Percentiles rank a stretch among this genome's conserved stretches.
phyloP scores from a whole-genome alignment of 2,888 invertebrate species.

The Chloromyia formosa region DNA sequence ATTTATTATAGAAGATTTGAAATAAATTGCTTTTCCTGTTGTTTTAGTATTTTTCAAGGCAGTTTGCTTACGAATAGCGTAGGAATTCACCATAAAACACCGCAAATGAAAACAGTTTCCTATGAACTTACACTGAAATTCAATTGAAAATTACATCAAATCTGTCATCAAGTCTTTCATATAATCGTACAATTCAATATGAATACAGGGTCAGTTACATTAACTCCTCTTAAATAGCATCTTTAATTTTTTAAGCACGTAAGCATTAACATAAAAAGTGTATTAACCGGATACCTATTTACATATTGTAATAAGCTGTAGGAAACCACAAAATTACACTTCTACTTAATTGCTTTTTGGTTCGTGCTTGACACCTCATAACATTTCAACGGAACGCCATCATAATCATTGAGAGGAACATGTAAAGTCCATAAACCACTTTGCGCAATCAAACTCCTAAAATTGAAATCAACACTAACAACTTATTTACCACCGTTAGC shows the following conservation, averaged over 20 bases:
- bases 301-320: not conserved
- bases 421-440: constrained; percentile 28
- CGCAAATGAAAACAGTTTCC: too few species aligned
- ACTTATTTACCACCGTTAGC: constrained; percentile 25
- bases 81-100: too few species aligned
- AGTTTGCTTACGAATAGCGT: too few species aligned
- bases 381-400: not conserved
- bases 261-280: constrained; percentile 36
- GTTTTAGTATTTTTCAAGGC: too few species aligned
- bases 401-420: not conserved
- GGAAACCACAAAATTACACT: not conserved
- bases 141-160: too few species aligned
- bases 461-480: constrained; percentile 1
- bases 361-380: constrained; percentile 22
- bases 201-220: not conserved
- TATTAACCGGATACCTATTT: constrained; percentile 21
- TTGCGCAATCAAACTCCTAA: constrained; percentile 31
- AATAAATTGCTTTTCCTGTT: too few species aligned
- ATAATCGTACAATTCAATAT: too few species aligned
- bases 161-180: too few species aligned
- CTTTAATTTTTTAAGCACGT: constrained; percentile 10
- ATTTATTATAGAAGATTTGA: too few species aligned
- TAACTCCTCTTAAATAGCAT: not conserved
- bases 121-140: too few species aligned
- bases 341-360: constrained; percentile 15